phyloP scores from a whole-genome alignment of 2,888 invertebrate species.

The Luperina nickerlii region DNA sequence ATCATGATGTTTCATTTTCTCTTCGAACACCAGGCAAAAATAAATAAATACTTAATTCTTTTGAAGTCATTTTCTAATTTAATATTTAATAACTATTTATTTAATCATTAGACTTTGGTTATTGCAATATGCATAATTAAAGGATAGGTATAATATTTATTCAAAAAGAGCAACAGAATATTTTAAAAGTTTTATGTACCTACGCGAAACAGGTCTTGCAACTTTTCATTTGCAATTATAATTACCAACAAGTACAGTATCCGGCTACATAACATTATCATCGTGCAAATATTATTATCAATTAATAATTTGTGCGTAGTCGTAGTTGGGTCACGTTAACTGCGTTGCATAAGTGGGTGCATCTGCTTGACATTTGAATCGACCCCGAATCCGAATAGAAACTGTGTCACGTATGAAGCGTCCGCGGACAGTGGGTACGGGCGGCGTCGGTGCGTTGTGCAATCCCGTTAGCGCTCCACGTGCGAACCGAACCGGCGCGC shows the following conservation, averaged over 20 bases:
- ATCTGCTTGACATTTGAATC: conserved; percentile 90
- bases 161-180: neutral
- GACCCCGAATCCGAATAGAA: conserved; percentile 91
- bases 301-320: conserved; percentile 74
- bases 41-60: accelerated
- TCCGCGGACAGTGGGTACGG: conserved; percentile 78
- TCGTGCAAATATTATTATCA: conserved; percentile 58
- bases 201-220: conserved; percentile 26
- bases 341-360: conserved; percentile 89
- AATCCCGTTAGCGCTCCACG: conserved; percentile 89
- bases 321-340: conserved; percentile 78
- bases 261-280: conserved; percentile 12
- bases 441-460: conserved; percentile 85
- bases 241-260: conserved; percentile 20
- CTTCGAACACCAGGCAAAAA: no score
- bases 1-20: neutral
- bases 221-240: conserved; percentile 48
- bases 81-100: neutral
- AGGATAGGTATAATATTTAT: neutral
- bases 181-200: conserved; percentile 17
- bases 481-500: conserved; percentile 87
- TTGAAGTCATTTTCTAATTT: neutral
- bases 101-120: neutral
- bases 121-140: neutral
- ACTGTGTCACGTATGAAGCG: conserved; percentile 89